Base-by-base conservation (phyloP, 92 coral and sea anemone species). In the Umimayanthus kanabou region DNA sequence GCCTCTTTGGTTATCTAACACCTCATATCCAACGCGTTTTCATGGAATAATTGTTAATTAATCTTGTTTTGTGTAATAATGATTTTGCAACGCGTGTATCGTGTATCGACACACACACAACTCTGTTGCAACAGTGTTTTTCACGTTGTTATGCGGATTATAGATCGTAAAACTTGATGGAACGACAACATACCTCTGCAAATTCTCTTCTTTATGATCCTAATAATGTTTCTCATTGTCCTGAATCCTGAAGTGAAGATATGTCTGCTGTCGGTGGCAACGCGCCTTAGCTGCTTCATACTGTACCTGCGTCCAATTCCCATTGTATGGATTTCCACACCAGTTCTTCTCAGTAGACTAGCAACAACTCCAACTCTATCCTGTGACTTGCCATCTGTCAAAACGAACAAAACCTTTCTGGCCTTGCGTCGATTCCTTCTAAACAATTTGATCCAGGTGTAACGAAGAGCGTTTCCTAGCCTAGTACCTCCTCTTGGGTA, bases 341-440 rank as follows among this genome's bases (percentile, higher is more conserved):
- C 88, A 26, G 64, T 47, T 33, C 77, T 73, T 65, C 82, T 87
- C 66, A 93, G 89, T 29, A 42, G 20, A 40, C 73, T 77, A 7
- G 96, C 86, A 16, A 90, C 80, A 23, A 29, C 50, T 39, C 86
- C 43, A 3, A 93, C 94, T 26, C 81, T 39, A 82, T 93, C 96
- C 9, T 42, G 50, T 15, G 96, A 93, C 28, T 53, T 88, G 6
- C 96, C 96, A 75, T 90, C 94, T 1, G 96, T 89, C 65, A 93
- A 69, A 9, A 93, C 85, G 26, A 91, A 28, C 28, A 93, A 74
- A 37, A 91, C 91, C 61, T 83, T 83, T 26, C 87, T 73, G 9
- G 26, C 86, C 55, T 33, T 79, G 29, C 84, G 84, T 26, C 94
- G 82, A 43, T 88, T 90, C 39, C 85, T 61, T 45, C 90, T 87